These are phyloP conservation scores for Pentalonia nigronervosa DNA, from an alignment of 1,140 invertebrate genomes.

Conservation along the genomic window DNA sequence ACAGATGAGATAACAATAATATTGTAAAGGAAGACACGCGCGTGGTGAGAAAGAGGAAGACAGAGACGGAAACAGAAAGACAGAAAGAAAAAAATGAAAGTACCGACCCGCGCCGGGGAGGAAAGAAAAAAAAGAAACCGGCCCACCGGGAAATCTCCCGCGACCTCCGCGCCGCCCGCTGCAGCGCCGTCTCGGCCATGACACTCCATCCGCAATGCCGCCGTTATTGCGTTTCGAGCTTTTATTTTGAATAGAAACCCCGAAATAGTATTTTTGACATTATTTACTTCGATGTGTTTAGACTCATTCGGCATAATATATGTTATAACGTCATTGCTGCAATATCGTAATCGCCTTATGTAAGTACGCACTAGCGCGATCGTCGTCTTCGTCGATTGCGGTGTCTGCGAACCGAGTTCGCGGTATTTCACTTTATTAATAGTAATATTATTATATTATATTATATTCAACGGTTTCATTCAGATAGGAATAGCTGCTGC, in stretches of 20 bases:
- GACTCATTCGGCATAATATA: not conserved
- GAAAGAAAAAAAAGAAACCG: conserved; percentile 20
- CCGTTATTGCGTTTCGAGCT: not conserved
- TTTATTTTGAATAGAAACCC: conserved; percentile 45
- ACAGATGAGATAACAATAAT: conserved; percentile 54
- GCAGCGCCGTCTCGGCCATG: not conserved
- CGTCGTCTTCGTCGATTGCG: not conserved
- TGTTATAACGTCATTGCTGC: not conserved
- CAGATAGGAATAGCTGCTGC: not conserved
- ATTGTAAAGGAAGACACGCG: not conserved
- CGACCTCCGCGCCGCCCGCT: not conserved
- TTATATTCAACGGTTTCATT: not conserved
- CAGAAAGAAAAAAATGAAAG: not conserved
- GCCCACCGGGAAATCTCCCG: conserved; percentile 37
- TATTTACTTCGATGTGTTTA: not conserved
- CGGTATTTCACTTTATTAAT: not conserved
- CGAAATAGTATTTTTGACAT: not conserved
- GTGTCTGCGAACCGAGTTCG: not conserved
- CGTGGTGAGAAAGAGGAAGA: not conserved
- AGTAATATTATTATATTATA: not conserved
- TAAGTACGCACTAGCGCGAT: not conserved
- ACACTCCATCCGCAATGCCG: not conserved
- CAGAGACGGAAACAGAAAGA: not conserved
- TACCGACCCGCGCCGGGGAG: not conserved
- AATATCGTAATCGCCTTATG: not conserved